These are phyloP conservation scores for Ceratina japonica DNA, from an alignment of 1,140 invertebrate genomes.

Conservation along the genomic window DNA sequence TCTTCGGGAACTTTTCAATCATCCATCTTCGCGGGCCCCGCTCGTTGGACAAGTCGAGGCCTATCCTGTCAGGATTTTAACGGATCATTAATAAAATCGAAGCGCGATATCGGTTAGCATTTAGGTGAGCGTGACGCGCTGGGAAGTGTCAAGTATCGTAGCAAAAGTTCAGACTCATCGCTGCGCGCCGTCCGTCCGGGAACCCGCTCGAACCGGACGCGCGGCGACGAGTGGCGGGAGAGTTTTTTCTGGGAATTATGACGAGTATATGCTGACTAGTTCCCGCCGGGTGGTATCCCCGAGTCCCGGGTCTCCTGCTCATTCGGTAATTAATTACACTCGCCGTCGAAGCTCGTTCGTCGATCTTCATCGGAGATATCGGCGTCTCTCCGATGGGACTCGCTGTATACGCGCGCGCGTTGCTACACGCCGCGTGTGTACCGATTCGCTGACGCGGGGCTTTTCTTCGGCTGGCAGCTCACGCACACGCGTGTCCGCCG, in stretches of 20 bases:
- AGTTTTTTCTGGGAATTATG: slow-evolving; percentile 71
- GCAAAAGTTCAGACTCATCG: slow-evolving; percentile 39
- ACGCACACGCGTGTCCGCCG: not conserved
- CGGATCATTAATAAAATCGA: slow-evolving; percentile 39
- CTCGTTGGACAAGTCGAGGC: too few species aligned
- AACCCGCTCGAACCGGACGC: too few species aligned
- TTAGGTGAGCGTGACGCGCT: slow-evolving; percentile 22
- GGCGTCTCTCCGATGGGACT: slow-evolving; percentile 48
- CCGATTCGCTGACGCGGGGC: slow-evolving; percentile 40
- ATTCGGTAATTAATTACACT: slow-evolving; percentile 75
- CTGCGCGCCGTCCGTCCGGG: not conserved
- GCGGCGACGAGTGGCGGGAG: slow-evolving; percentile 8
- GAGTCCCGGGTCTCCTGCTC: slow-evolving; percentile 52
- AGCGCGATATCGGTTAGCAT: slow-evolving; percentile 19
- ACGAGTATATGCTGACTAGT: slow-evolving; percentile 71
- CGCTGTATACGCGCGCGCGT: slow-evolving; percentile 32
- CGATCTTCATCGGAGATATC: slow-evolving; percentile 73
- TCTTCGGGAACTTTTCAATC: too few species aligned
- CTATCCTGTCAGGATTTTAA: slow-evolving; percentile 12
- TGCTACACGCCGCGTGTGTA: not conserved
- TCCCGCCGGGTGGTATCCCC: slow-evolving; percentile 71
- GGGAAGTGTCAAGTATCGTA: slow-evolving; percentile 47
- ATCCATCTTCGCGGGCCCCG: too few species aligned
- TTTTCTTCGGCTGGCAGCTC: slow-evolving; percentile 44
- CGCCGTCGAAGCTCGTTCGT: slow-evolving; percentile 69